Conservation (phyloP, 2,888 invertebrate species). For the Cephalotes varians region DNA sequence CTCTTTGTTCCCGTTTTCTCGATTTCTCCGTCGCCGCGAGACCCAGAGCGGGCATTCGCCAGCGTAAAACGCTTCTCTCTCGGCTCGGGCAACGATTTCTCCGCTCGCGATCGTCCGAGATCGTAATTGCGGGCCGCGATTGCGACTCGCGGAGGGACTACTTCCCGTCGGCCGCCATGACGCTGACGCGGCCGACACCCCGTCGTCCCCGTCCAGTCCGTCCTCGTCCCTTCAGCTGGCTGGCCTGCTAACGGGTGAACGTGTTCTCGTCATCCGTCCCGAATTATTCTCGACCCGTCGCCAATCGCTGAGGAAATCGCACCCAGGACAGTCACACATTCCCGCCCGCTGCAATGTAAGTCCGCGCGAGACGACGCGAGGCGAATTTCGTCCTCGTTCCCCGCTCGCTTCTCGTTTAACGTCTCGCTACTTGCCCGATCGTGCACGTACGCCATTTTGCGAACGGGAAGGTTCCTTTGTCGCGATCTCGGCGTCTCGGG, state of each 20-base stretch:
- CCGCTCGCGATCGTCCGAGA: background rate
- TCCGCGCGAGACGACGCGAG: background rate
- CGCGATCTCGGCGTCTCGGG: too few relatives aligned
- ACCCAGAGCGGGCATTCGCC: too few relatives aligned
- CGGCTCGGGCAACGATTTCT: background rate
- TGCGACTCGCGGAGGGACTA: slow-evolving; percentile 15
- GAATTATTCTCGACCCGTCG: too few relatives aligned
- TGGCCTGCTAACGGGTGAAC: background rate
- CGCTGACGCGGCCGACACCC: background rate
- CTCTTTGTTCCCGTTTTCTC: background rate
- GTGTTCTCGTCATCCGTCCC: background rate
- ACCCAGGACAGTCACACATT: background rate
- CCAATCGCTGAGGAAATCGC: background rate
- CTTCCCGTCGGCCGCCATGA: background rate
- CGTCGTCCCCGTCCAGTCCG: background rate
- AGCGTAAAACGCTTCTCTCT: too few relatives aligned
- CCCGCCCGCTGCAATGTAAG: slow-evolving; percentile 23
- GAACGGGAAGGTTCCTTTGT: background rate
- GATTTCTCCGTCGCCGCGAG: background rate
- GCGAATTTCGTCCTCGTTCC: background rate
- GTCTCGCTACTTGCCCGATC: background rate
- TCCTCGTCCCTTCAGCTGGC: background rate
- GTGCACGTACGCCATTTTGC: slow-evolving; percentile 25
- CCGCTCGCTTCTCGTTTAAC: background rate
- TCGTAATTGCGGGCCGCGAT: background rate